Base-by-base conservation (phyloP, 2,113 vertebrate species). In the Megaptera novaeangliae region DNA sequence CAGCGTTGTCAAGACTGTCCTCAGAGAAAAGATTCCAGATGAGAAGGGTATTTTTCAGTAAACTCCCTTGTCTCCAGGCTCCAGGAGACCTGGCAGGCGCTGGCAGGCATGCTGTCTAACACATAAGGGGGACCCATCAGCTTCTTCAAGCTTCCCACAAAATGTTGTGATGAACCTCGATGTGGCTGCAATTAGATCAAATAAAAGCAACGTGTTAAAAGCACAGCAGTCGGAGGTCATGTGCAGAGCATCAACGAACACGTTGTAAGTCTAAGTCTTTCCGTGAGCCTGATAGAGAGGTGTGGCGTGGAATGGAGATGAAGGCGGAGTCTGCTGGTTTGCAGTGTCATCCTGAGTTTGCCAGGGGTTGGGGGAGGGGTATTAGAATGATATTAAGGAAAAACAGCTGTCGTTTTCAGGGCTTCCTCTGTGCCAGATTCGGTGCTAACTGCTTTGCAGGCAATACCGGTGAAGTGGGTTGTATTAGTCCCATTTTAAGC, bases 151-250 rank as follows among this genome's bases (percentile, higher is more conserved):
- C 81, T 93, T 85, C 93, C 95, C 49, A 0, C 90, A 96, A 97
- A 96, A 97, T 96, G 92, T 89, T 97, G 97, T 97, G 97, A 97
- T 98, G 98, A 96, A 98, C 98, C 97, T 98, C 0, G 41, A 93
- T 82, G 81, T 63, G 94, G 95, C 95, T 94, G 92, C 97, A 95
- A 91, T 97, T 97, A 98, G 84, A 98, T 83, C 96, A 97, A 98
- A 98, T 97, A 97, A 97, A 97, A 98, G 90, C 95, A 97, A 86
- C 68, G 81, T 95, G 95, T 63, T 97, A 66, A 96, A 98, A 93
- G 61, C 77, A 95, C 46, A 83, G 95, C 72, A 86, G 93, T 1
- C 89, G 96, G 95, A 96, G 93, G 93, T 85, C 86, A 96, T 80
- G 64, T 91, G 96, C 83, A 74, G 97, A 55, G 83, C 88, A 74